Conservation (phyloP, 2,113 vertebrate genomes). For the Nematolebias whitei region DNA sequence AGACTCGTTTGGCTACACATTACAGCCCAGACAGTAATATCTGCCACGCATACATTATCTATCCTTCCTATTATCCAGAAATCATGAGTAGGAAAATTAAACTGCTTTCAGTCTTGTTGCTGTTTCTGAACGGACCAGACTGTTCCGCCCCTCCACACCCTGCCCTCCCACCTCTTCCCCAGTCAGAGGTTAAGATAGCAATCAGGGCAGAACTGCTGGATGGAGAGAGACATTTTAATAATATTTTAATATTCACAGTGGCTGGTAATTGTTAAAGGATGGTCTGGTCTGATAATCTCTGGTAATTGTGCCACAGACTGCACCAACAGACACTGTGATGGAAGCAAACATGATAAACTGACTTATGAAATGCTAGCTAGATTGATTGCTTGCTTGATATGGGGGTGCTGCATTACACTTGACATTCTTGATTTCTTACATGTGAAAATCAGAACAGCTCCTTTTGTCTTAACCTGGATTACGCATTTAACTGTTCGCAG, state of each 20-base stretch:
- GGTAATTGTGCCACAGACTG: slow-evolving; percentile 91
- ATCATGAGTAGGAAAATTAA: slow-evolving; percentile 98
- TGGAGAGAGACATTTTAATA: slow-evolving; percentile 99
- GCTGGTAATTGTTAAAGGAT: slow-evolving; percentile 98
- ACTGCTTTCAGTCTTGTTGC: slow-evolving; percentile 73
- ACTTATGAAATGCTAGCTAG: background rate
- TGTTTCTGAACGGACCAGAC: slow-evolving; percentile 58
- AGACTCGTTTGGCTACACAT: slow-evolving; percentile 36
- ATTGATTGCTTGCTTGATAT: too few species aligned
- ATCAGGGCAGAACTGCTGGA: slow-evolving; percentile 93
- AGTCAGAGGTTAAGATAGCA: slow-evolving; percentile 99
- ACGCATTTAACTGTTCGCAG: too few species aligned
- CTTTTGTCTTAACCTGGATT: too few species aligned
- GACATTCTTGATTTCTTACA: too few species aligned
- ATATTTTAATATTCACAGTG: slow-evolving; percentile 99
- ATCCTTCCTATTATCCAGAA: slow-evolving; percentile 96
- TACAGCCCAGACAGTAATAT: slow-evolving; percentile 97
- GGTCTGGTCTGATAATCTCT: slow-evolving; percentile 88
- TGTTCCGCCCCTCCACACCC: slow-evolving; percentile 81
- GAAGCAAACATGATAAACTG: slow-evolving; percentile 74
- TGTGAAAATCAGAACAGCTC: too few species aligned
- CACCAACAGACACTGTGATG: slow-evolving; percentile 89
- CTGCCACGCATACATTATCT: slow-evolving; percentile 99
- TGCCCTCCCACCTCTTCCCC: slow-evolving; percentile 56
- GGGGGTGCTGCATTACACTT: too few species aligned